Base-by-base conservation (phyloP, 2,113 vertebrate genomes). In the Scomber colias region DNA sequence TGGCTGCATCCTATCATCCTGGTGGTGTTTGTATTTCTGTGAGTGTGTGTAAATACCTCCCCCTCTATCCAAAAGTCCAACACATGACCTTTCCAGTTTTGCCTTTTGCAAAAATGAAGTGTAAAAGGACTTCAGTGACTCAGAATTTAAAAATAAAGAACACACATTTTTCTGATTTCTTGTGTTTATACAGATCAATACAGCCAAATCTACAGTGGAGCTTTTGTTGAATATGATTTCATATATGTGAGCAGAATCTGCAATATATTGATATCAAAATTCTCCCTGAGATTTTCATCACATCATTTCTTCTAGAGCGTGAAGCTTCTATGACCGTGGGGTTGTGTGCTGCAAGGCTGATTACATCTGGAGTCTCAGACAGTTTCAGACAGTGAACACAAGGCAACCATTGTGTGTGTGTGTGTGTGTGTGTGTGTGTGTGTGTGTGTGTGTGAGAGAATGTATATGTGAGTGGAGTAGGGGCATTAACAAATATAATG, bases 401-500 rank as follows among this genome's bases (percentile, higher is more conserved):
- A 76, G 54, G 78, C 54, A 65, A 40, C 75, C 51, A 60, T 48
- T 77, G 83, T 83, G 53, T 61, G 53, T 30, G 19, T 27, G 17
- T 57, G 64, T 21, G 0, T 76, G 79, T 84, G 55, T 60, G 55
- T 27, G n/a, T n/a, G 15, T 56, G 61, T 19, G 0, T 17, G 19
- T 21, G 16, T 14, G 60, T 4, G n/a, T 21, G n/a, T n/a, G n/a
- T n/a, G n/a, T n/a, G n/a, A 21, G n/a, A 7, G 24, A 53, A 54
- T 62, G 71, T 46, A 57, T 1, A 19, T 50, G 79, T 59, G 30
- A 49, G 24, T 16, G 24, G 45, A 53, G 16, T 3, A 16, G 70
- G 55, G 17, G 67, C 44, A 17, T 68, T 75, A 75, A 87, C 31
- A 63, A 77, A 81, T 62, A 56, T 21, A 77, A 82, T 77, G 61